phyloP scores from a whole-genome alignment of 2,797 vertebrate genomes.

The Phaenicophaeus curvirostris region DNA sequence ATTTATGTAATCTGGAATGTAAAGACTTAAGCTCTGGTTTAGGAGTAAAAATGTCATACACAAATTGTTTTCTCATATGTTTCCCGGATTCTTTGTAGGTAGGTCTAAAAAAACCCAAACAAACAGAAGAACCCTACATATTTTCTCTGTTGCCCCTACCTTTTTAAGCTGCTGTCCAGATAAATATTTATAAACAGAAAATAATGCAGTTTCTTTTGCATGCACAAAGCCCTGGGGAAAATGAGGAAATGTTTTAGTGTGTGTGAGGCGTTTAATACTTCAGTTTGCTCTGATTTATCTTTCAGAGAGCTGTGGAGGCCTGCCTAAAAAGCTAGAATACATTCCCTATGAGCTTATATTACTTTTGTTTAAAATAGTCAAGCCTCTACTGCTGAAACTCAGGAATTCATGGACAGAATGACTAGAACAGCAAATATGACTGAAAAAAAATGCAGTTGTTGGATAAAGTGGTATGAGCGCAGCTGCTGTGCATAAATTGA shows the following conservation, averaged over 20 bases:
- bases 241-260: constrained; percentile 14
- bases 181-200: constrained; percentile 38
- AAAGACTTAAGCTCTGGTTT: neutral
- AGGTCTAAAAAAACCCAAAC: neutral
- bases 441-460: neutral
- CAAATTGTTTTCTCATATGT: neutral
- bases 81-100: neutral
- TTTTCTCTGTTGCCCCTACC: neutral
- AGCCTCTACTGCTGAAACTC: neutral
- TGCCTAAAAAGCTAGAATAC: constrained; percentile 9
- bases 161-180: constrained; percentile 4
- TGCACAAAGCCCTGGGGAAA: neutral
- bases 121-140: accelerated
- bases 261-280: neutral
- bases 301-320: constrained; percentile 10
- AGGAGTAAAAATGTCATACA: neutral
- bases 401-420: constrained; percentile 5
- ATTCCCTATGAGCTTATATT: neutral
- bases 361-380: constrained; percentile 16
- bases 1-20: neutral
- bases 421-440: constrained; percentile 11
- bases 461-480: neutral
- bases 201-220: constrained; percentile 4
- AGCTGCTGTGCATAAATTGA: constrained; percentile 32
- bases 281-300: constrained; percentile 29